phyloP scores from a whole-genome alignment of 2,113 vertebrate species.

The Damaliscus lunatus region DNA sequence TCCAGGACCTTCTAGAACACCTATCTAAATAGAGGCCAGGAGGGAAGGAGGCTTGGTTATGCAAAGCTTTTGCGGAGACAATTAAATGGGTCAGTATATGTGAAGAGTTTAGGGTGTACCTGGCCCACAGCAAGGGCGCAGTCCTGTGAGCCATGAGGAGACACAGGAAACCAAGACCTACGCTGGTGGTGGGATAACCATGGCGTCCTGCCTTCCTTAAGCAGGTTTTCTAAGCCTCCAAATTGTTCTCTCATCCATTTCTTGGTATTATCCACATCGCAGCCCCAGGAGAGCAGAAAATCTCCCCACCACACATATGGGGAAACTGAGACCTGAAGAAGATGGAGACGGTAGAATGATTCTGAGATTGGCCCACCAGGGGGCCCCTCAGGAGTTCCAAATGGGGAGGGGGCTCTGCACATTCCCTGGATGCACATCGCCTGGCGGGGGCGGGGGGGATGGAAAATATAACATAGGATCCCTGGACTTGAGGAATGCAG shows the following conservation, averaged over 20 bases:
- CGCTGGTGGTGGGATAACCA: background rate
- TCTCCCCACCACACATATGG: background rate
- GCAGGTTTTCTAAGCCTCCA: background rate
- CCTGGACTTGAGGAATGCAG: background rate
- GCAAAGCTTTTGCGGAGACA: background rate
- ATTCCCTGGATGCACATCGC: background rate
- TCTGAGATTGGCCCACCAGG: constrained; percentile 33
- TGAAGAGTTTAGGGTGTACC: background rate
- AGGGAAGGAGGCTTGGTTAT: background rate
- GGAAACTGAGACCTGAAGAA: constrained; percentile 38
- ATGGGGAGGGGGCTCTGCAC: background rate
- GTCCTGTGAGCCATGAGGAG: background rate
- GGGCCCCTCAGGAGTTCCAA: background rate
- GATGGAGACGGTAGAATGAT: background rate
- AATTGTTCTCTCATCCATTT: background rate
- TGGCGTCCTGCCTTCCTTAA: background rate
- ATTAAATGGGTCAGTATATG: background rate
- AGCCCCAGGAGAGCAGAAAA: background rate
- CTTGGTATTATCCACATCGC: background rate
- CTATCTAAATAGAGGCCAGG: background rate
- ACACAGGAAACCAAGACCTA: background rate
- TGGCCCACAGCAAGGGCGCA: background rate
- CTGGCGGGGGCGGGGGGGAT: background rate
- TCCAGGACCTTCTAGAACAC: constrained; percentile 18
- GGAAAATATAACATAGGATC: background rate